A percentile compares a stretch with the other conserved stretches of the same genome.
Conservation (phyloP, 2,797 vertebrate genomes). For the Pseudochirops corinnae region DNA sequence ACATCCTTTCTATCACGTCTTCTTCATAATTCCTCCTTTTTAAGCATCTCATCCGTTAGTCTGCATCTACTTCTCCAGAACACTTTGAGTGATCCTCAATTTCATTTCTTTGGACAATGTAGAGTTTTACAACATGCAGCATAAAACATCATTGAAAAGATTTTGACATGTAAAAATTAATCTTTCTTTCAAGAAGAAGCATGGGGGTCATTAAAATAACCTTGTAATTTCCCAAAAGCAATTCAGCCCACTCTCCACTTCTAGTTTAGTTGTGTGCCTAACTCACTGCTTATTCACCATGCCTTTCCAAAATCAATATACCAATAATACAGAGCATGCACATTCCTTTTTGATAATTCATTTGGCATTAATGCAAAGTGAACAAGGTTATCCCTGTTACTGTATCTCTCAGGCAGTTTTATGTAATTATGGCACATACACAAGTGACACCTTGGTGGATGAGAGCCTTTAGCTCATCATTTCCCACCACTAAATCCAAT, state of each 20-base stretch:
- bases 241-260: neutral
- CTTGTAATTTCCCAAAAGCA: neutral
- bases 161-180: neutral
- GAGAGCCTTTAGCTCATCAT: neutral
- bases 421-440: neutral
- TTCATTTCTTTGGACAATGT: neutral
- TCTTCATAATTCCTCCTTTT: neutral
- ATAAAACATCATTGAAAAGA: neutral
- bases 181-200: neutral
- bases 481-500: neutral
- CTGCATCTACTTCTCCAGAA: neutral
- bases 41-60: neutral
- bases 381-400: neutral
- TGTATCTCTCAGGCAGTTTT: neutral
- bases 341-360: neutral
- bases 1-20: neutral
- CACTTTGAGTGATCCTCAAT: neutral
- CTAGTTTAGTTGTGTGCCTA: neutral
- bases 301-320: neutral
- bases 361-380: neutral
- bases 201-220: neutral
- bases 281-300: neutral
- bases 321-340: neutral
- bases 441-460: neutral
- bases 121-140: neutral